phyloP scores from a whole-genome alignment of 2,888 invertebrate species.

The Andricus curvator region DNA sequence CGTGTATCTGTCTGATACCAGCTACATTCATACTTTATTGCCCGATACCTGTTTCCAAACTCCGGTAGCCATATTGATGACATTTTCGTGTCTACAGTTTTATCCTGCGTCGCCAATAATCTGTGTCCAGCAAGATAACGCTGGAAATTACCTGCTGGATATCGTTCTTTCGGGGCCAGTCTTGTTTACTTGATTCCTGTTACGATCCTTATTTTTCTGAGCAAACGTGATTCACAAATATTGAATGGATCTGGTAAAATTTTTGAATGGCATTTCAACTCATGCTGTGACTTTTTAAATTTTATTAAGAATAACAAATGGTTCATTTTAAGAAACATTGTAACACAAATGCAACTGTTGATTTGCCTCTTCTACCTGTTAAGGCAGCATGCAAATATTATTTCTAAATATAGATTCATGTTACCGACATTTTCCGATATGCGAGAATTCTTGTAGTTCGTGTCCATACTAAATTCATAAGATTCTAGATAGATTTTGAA shows the following conservation, averaged over 20 bases:
- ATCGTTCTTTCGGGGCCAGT: neutral
- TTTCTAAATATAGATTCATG: no score
- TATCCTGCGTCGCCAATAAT: slow-evolving; percentile 25
- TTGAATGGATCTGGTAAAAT: slow-evolving; percentile 3
- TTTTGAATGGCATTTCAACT: neutral
- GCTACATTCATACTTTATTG: slow-evolving; percentile 60
- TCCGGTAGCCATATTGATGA: slow-evolving; percentile 48
- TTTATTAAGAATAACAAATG: neutral
- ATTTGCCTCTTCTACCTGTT: no score
- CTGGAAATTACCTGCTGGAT: slow-evolving; percentile 13
- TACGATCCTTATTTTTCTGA: slow-evolving; percentile 16
- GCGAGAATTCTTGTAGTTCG: no score
- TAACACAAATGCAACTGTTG: neutral
- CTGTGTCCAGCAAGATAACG: slow-evolving; percentile 28
- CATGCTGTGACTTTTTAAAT: neutral
- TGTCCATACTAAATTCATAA: no score
- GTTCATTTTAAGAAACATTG: neutral
- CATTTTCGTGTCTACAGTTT: slow-evolving; percentile 31
- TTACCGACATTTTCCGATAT: no score
- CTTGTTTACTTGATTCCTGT: slow-evolving; percentile 29
- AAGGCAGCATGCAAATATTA: no score
- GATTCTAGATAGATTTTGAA: no score
- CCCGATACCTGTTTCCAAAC: slow-evolving; percentile 60
- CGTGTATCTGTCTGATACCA: slow-evolving; percentile 43
- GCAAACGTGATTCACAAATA: neutral